phyloP scores from a whole-genome alignment of 2,797 vertebrate genomes.

The Leucoraja ocellata region DNA sequence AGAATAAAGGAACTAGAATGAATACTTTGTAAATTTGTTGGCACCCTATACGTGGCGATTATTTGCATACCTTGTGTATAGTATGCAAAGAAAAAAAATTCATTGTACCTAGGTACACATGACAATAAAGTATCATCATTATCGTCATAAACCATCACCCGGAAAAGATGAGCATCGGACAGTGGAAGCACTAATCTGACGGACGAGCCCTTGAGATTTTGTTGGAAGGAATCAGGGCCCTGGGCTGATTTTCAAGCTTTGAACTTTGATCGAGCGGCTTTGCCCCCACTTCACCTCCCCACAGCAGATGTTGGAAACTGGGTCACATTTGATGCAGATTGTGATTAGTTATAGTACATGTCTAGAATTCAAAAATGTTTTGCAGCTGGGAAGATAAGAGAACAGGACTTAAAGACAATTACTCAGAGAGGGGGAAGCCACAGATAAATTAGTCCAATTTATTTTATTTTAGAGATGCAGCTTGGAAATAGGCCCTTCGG shows the following conservation, averaged over 20 bases:
- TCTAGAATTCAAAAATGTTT: neutral
- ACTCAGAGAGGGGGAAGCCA: neutral
- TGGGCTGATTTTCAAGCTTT: neutral
- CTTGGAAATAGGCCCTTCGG: too few relatives aligned
- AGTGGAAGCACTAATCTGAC: neutral
- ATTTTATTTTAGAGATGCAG: too few relatives aligned
- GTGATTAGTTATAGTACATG: neutral
- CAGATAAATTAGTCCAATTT: too few relatives aligned
- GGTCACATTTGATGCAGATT: neutral
- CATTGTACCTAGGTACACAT: too few relatives aligned
- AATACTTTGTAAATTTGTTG: too few relatives aligned
- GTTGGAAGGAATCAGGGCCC: neutral
- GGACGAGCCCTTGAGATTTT: neutral
- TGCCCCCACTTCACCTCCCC: neutral
- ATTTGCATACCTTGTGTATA: too few relatives aligned
- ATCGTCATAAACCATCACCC: too few relatives aligned
- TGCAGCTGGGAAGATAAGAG: neutral
- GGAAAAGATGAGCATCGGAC: neutral
- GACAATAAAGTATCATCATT: too few relatives aligned
- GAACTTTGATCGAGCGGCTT: neutral
- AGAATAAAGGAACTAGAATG: too few relatives aligned
- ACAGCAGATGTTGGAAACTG: neutral
- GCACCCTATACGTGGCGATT: too few relatives aligned
- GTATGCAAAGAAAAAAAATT: too few relatives aligned
- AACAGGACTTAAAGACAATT: neutral